These are phyloP conservation scores for Lagopus leucura DNA, from an alignment of 2,113 vertebrate species.

Conservation along the genomic window DNA sequence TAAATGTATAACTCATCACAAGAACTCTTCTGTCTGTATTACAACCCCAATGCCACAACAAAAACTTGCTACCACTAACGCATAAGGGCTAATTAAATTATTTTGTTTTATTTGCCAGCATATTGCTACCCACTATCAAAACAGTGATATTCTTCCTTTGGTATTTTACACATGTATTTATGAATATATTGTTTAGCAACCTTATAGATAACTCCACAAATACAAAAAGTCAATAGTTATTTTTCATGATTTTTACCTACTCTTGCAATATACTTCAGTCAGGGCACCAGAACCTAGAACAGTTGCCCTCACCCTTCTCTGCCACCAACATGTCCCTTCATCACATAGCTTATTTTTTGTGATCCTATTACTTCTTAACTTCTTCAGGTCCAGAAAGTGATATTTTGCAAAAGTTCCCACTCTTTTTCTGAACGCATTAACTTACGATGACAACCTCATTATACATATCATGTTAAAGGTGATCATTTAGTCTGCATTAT, in stretches of 20 bases:
- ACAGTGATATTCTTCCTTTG: not conserved
- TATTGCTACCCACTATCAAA: not conserved
- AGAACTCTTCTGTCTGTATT: not conserved
- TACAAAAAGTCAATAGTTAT: not conserved
- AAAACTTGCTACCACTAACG: not conserved
- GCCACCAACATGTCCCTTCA: not conserved
- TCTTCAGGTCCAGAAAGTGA: not conserved
- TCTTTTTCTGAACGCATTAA: not conserved
- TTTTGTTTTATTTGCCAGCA: not conserved
- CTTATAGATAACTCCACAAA: not conserved
- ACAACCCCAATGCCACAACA: not conserved
- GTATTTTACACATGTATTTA: not conserved
- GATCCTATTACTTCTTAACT: not conserved
- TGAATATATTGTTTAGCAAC: not conserved
- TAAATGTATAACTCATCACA: not conserved
- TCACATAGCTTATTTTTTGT: not conserved
- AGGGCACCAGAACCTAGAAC: not conserved
- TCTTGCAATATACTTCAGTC: not conserved
- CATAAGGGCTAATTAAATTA: not conserved
- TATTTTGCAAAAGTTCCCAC: not conserved
- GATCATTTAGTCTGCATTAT: not conserved
- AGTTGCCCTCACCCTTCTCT: not conserved
- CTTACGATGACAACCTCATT: not conserved
- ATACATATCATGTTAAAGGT: not conserved
- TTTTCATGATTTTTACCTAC: not conserved